A percentile compares a stretch with the other conserved stretches of the same genome.
Evolutionary conservation across 1,140 invertebrate species (phyloP).

Genomic region (Pentalonia nigronervosa): DNA sequence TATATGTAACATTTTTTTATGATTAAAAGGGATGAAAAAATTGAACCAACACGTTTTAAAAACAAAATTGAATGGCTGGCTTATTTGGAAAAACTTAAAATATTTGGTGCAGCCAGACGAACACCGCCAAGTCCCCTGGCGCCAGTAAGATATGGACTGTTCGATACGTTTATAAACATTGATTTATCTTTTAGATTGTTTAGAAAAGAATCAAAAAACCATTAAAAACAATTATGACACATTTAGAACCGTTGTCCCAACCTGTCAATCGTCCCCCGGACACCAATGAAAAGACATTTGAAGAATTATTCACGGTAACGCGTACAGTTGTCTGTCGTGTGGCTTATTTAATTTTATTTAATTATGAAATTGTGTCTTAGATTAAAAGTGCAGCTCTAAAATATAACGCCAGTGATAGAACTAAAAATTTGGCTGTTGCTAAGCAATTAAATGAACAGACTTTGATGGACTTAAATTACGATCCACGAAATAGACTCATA

Average conservation of each 20-base stretch:
- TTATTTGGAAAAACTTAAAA: neutral
- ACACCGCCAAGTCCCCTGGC: neutral
- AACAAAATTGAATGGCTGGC: neutral
- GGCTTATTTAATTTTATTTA: neutral
- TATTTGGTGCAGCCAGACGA: neutral
- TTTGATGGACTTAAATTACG: neutral
- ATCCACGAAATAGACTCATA: neutral
- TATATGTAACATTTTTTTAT: neutral
- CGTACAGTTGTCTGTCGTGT: neutral
- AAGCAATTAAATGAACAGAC: neutral
- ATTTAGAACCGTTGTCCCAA: neutral
- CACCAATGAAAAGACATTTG: neutral
- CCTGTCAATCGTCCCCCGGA: neutral
- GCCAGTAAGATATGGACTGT: neutral
- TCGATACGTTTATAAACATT: neutral
- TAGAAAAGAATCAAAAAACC: slow-evolving; percentile 29
- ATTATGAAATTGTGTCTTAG: neutral
- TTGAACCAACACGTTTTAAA: neutral
- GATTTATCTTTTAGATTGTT: neutral
- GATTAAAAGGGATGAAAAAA: neutral
- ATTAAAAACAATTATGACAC: neutral
- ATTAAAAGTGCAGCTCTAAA: neutral
- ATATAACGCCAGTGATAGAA: neutral
- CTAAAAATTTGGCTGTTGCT: neutral
- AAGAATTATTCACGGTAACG: slow-evolving; percentile 9